Conservation (phyloP, 2,888 invertebrate genomes). For the Polydrusus cervinus region DNA sequence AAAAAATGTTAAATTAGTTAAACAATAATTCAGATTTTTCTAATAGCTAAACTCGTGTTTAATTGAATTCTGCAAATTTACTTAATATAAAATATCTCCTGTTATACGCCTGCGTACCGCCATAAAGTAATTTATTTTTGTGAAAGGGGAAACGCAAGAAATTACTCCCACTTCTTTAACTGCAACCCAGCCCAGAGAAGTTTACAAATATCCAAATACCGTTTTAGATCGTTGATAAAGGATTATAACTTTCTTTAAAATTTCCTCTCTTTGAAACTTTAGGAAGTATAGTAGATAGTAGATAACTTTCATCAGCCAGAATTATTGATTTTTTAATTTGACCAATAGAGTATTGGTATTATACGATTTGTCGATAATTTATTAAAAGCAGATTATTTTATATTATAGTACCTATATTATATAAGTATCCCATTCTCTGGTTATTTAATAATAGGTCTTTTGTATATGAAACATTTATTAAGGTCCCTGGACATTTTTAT, state of each 20-base stretch:
- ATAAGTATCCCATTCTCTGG: too few species aligned
- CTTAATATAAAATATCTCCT: background rate
- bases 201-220: slow-evolving; percentile 12
- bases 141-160: slow-evolving; percentile 1
- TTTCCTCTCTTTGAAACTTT: too few species aligned
- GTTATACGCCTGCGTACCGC: slow-evolving; percentile 1
- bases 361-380: too few species aligned
- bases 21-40: background rate
- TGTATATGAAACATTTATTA: too few species aligned
- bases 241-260: slow-evolving; percentile 4
- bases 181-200: slow-evolving; percentile 17
- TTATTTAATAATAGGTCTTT: too few species aligned
- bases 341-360: too few species aligned
- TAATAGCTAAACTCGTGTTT: background rate
- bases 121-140: background rate
- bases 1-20: background rate
- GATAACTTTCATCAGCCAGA: too few species aligned
- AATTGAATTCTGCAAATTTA: background rate
- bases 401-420: too few species aligned
- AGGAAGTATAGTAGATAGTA: too few species aligned
- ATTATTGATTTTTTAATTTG: too few species aligned
- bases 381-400: too few species aligned
- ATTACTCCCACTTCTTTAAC: slow-evolving; percentile 3
- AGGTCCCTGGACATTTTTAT: too few species aligned
- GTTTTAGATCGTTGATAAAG: slow-evolving; percentile 9